Evolutionary conservation across 2,113 vertebrate species (phyloP), one percentile per base, ranked within the genome.

Genomic region (Callipepla squamata): DNA sequence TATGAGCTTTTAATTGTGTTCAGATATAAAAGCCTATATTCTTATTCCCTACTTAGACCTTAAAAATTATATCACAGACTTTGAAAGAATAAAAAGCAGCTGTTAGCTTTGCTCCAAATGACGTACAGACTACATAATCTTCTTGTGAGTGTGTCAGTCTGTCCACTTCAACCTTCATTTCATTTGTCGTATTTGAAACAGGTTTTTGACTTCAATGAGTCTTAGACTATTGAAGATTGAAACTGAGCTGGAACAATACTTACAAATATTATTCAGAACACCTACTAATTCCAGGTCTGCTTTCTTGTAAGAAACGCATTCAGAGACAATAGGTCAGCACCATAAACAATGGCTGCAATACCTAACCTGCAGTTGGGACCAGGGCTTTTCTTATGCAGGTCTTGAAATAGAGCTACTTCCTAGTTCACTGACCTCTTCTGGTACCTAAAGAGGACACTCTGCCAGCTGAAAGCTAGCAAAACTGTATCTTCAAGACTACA

Each of bases 301-400:
- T 47, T 59, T 44, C 34, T 85, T 73, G 70, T 8, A 36, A 51
- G 50, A 32, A 32, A 30, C 34, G 21, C 9, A 38, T 68, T 86
- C 34, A 85, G n/a, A 85, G 26, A 28, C 61, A 63, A 36, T 28
- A 2, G 45, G 58, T 73, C 42, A 85, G 14, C 2, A 73, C 17
- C 2, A 8, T 14, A 77, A 36, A 61, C 17, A 84, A 30, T 1
- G 18, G 34, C 11, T 4, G 0, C 34, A 66, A 32, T 13, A 55
- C 26, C 69, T 12, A 30, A 17, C 20, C 32, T 47, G 42, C 25
- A 61, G 42, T 12, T 18, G 34, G 6, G 30, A 17, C 68, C 8
- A 57, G 22, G 38, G 14, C 38, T 44, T 74, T 57, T 25, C 51
- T 57, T n/a, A 15, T 26, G 40, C 32, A 12, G 0, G 4, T 40